Percentiles rank a stretch among this genome's conserved stretches.
Evolutionary conservation across 2,888 invertebrate species (phyloP).

Genomic region (Noctua comes): DNA sequence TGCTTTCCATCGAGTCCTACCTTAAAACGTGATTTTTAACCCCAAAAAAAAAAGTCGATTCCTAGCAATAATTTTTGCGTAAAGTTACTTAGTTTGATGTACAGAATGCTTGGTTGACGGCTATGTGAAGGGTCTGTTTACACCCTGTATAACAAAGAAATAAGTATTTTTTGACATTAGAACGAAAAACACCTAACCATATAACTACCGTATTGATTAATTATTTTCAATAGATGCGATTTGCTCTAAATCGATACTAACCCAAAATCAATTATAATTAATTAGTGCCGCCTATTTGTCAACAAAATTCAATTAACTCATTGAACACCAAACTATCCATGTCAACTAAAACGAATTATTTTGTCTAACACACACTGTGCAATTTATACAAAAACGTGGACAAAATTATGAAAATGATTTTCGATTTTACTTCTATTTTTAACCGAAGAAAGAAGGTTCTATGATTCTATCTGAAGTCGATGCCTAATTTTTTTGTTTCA

Average conservation of each 20-base stretch:
- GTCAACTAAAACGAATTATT: conserved; percentile 25
- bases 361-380: conserved; percentile 11
- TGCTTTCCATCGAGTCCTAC: too few relatives aligned
- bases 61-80: too few relatives aligned
- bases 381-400: background rate
- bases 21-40: too few relatives aligned
- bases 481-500: background rate
- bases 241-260: background rate
- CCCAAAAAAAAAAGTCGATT: too few relatives aligned
- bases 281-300: conserved; percentile 1
- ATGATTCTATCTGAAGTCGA: background rate
- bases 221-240: background rate
- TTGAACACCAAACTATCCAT: background rate
- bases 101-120: too few relatives aligned
- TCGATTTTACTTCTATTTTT: background rate
- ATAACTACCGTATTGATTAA: background rate
- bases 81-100: too few relatives aligned
- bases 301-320: conserved; percentile 1
- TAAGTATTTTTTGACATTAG: too few relatives aligned
- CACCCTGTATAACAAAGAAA: too few relatives aligned
- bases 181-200: background rate
- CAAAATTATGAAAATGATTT: conserved; percentile 1
- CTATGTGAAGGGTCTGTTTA: too few relatives aligned
- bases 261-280: conserved; percentile 4
- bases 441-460: background rate